These are phyloP conservation scores for Eupithecia vulgata DNA, from an alignment of 2,888 invertebrate genomes.

Conservation along the genomic window DNA sequence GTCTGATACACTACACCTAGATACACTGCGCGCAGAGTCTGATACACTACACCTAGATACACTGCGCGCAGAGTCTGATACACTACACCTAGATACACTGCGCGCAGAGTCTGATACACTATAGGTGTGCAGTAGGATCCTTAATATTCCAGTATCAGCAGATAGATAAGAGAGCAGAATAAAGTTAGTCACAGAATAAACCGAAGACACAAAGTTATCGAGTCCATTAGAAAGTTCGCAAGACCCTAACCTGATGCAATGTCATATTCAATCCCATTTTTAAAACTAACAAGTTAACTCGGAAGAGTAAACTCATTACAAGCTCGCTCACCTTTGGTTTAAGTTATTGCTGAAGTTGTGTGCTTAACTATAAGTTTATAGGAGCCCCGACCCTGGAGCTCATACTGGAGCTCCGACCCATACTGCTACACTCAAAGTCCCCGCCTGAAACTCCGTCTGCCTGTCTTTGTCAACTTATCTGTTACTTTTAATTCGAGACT, in stretches of 20 bases:
- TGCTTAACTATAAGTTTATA: constrained; percentile 38
- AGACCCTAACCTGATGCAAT: constrained; percentile 14
- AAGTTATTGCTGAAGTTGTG: constrained; percentile 44
- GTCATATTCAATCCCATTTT: constrained; percentile 26
- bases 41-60: too few species aligned
- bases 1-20: too few species aligned
- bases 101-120: too few species aligned
- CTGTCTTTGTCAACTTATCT: too few species aligned
- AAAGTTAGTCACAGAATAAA: neutral
- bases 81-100: too few species aligned
- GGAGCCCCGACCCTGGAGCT: constrained; percentile 5
- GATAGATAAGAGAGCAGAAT: too few species aligned
- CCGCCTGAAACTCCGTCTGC: neutral
- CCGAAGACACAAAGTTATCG: constrained; percentile 4
- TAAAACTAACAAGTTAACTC: constrained; percentile 31
- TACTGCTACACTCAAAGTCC: neutral
- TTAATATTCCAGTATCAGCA: too few species aligned
- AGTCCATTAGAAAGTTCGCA: constrained; percentile 7
- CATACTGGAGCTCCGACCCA: neutral
- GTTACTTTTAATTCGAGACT: too few species aligned
- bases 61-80: too few species aligned
- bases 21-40: too few species aligned
- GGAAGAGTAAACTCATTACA: constrained; percentile 45
- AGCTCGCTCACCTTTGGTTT: constrained; percentile 45
- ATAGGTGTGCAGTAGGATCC: too few species aligned